Evolutionary conservation across 2,797 vertebrate genomes (phyloP), one percentile per base, ranked within the genome.

Genomic region (Melanogrammus aeglefinus): DNA sequence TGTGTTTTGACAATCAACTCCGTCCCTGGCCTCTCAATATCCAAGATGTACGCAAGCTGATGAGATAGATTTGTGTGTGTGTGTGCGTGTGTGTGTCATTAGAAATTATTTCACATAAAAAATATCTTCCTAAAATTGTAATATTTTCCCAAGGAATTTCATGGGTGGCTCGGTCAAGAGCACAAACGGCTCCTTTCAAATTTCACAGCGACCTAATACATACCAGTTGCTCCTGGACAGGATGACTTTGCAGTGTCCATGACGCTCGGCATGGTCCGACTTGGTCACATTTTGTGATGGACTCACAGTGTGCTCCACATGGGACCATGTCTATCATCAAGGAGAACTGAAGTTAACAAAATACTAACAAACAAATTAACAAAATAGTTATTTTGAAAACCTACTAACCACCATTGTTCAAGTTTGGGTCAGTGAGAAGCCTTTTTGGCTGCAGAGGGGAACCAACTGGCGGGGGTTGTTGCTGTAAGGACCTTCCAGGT

Each of bases 21-120:
- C 29, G 21, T 29, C 27, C 21, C 13, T 24, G 27, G 27, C 69
- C 13, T 71, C 10, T 71, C 69, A 24, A 24, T 29, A 29, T 12
- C 69, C 69, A 71, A 71, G 69, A 71, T 27, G 27, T 71, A 71
- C 21, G 27, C 27, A 6, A 71, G 69, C 69, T 71, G 69, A 71
- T 71, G 10, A 29, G 29, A 31, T 1, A 31, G 1, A 31, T 31
- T 31, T 31, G 29, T 31, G 29, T 31, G 29, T 31, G 29, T 31
- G 29, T 31, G 29, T 2, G 29, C 2, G 29, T 31, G 29, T 31
- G 29, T 71, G 38, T 6, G 1, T 2, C 0, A 6, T 39, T 71
- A 71, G 29, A 71, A 24, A 71, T 24, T 66, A 71, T 24, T 66
- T 1, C 57, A 10, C 57, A 66, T 8, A 7, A 66, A 66, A 66